These are phyloP conservation scores for Oxyscelio sp. DNA, from an alignment of 2,888 invertebrate species.

Conservation along the genomic window DNA sequence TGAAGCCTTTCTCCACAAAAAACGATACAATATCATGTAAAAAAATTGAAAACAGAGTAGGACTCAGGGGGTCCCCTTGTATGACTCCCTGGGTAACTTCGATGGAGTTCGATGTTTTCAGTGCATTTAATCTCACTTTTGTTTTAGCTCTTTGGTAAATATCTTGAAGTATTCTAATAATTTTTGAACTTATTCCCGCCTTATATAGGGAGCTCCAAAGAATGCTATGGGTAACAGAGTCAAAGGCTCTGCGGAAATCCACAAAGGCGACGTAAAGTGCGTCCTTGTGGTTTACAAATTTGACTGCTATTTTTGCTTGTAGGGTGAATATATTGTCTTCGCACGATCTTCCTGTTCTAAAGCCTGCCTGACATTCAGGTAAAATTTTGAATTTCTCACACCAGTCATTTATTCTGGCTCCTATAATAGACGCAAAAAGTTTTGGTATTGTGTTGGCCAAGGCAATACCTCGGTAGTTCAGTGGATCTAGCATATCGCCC, in stretches of 20 bases:
- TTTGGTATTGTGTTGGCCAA: constrained; percentile 79
- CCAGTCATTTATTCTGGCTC: constrained; percentile 65
- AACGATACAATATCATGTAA: constrained; percentile 6
- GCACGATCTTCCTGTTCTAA: constrained; percentile 65
- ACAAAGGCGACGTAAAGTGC: constrained; percentile 73
- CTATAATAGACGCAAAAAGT: constrained; percentile 74
- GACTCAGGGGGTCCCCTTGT: neutral
- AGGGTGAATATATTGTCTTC: constrained; percentile 77
- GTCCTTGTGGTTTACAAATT: constrained; percentile 46
- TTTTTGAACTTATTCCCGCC: constrained; percentile 40
- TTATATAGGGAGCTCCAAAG: constrained; percentile 52
- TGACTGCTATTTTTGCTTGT: constrained; percentile 39
- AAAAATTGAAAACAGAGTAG: constrained; percentile 16
- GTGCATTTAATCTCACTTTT: constrained; percentile 40
- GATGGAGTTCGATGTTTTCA: neutral
- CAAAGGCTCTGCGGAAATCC: constrained; percentile 74
- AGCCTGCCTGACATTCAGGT: constrained; percentile 77
- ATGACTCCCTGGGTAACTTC: constrained; percentile 51
- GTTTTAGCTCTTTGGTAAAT: constrained; percentile 48
- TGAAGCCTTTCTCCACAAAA: neutral
- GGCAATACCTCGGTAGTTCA: constrained; percentile 78
- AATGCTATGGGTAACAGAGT: constrained; percentile 64
- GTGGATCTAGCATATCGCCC: constrained; percentile 74
- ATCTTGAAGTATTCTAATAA: constrained; percentile 51
- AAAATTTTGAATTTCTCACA: constrained; percentile 65